phyloP scores from a whole-genome alignment of 1,140 invertebrate genomes.

The Trichonephila clavata region DNA sequence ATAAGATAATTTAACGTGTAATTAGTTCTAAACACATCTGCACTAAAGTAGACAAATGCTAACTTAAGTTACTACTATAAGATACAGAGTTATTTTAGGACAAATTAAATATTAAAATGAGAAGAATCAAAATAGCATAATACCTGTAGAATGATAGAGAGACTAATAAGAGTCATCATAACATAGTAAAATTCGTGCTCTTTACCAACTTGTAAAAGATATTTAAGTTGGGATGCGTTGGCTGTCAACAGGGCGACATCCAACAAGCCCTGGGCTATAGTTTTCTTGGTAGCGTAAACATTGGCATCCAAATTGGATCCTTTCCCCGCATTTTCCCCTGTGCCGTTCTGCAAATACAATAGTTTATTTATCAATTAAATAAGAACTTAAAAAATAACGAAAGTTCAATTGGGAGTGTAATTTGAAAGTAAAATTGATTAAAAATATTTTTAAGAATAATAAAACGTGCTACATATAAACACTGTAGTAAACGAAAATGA shows the following conservation, averaged over 20 bases:
- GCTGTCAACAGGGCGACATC: conserved; percentile 82
- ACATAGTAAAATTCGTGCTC: conserved; percentile 78
- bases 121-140: background rate
- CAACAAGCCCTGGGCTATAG: conserved; percentile 86
- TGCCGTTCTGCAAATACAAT: conserved; percentile 9
- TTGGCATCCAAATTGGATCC: conserved; percentile 86
- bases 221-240: conserved; percentile 92
- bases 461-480: too few relatives aligned
- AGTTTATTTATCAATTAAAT: background rate
- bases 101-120: too few relatives aligned
- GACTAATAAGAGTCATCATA: conserved; percentile 88
- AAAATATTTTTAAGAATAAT: too few relatives aligned
- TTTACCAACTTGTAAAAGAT: conserved; percentile 83
- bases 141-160: conserved; percentile 94
- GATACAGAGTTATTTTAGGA: too few relatives aligned
- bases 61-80: too few relatives aligned
- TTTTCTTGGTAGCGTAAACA: conserved; percentile 93
- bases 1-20: too few relatives aligned
- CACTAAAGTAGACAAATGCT: too few relatives aligned
- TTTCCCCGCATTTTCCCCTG: background rate
- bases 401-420: too few relatives aligned
- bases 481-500: too few relatives aligned
- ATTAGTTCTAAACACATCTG: too few relatives aligned
- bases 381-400: too few relatives aligned
- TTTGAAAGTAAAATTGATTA: too few relatives aligned